These are phyloP conservation scores for Pollenia angustigena DNA, from an alignment of 2,888 invertebrate species.

Conservation along the genomic window DNA sequence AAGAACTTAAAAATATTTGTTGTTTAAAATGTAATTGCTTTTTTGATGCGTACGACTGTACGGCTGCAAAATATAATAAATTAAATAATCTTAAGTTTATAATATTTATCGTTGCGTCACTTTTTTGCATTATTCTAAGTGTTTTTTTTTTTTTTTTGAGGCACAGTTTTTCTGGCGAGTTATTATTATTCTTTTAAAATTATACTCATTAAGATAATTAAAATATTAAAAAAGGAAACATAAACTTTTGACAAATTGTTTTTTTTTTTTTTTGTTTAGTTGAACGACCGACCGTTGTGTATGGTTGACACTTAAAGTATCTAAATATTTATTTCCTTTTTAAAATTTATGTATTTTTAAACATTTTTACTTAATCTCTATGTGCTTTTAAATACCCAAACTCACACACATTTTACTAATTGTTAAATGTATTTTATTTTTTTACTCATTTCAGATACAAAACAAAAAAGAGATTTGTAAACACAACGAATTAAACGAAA, in stretches of 20 bases:
- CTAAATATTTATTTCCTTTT: constrained; percentile 49
- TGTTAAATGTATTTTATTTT: constrained; percentile 45
- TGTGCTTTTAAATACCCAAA: constrained; percentile 1
- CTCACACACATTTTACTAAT: constrained; percentile 51
- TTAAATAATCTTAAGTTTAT: too few relatives aligned
- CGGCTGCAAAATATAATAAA: too few relatives aligned
- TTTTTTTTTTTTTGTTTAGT: neutral
- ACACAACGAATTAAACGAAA: constrained; percentile 71
- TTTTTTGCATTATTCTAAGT: too few relatives aligned
- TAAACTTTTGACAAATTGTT: constrained; percentile 22
- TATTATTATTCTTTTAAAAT: neutral
- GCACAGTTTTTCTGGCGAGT: too few relatives aligned
- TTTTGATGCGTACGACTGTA: too few relatives aligned
- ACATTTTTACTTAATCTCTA: constrained; percentile 47
- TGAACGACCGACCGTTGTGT: neutral
- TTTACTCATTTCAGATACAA: constrained; percentile 54
- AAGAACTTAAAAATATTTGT: too few relatives aligned
- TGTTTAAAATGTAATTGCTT: too few relatives aligned
- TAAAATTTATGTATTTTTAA: constrained; percentile 50
- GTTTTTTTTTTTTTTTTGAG: too few relatives aligned
- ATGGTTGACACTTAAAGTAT: constrained; percentile 20
- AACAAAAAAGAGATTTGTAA: constrained; percentile 60
- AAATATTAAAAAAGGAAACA: constrained; percentile 4
- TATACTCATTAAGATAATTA: neutral
- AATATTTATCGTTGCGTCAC: too few relatives aligned